Evolutionary conservation across 2,113 vertebrate species (phyloP).

Genomic region (Crocuta crocuta): DNA sequence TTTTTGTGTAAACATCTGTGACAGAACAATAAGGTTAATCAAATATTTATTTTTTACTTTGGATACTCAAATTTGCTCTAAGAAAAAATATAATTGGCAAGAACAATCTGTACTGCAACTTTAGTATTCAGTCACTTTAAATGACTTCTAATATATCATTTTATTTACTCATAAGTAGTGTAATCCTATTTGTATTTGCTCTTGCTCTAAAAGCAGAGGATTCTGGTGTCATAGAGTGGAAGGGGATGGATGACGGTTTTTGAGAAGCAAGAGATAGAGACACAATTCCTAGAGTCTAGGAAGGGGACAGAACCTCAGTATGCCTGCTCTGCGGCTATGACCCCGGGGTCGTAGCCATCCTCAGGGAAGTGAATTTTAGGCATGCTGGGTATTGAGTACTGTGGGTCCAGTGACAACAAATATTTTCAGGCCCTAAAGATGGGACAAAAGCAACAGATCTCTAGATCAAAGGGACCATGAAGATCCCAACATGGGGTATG

Average conservation of each 20-base stretch:
- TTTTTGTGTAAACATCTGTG: neutral
- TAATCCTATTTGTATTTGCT: neutral
- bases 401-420: neutral
- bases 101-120: neutral
- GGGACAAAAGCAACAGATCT: neutral
- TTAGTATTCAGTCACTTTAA: neutral
- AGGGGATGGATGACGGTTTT: neutral
- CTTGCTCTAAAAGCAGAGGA: neutral
- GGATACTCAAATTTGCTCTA: neutral
- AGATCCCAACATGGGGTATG: neutral
- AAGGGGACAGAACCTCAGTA: neutral
- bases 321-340: neutral
- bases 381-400: neutral
- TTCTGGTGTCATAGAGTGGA: neutral
- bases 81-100: conserved; percentile 12
- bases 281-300: neutral
- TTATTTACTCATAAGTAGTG: neutral
- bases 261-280: neutral
- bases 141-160: neutral
- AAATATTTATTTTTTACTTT: neutral
- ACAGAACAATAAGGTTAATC: neutral
- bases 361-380: neutral
- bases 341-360: neutral
- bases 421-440: neutral
- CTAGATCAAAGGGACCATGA: neutral